phyloP scores from a whole-genome alignment of 2,888 invertebrate species.

The Caenorhabditis panamensis region DNA sequence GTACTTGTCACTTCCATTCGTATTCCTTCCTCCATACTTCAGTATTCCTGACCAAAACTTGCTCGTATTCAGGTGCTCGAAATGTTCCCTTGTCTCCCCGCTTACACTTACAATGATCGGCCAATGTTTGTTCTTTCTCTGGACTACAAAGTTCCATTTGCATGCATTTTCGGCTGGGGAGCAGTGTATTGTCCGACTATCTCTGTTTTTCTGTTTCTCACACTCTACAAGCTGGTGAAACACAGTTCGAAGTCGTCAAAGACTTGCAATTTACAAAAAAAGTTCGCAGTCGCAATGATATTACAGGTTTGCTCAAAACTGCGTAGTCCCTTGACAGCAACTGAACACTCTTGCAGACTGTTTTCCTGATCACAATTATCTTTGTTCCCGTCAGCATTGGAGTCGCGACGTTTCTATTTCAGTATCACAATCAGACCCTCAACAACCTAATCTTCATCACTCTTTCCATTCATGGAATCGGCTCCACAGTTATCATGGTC shows the following conservation, averaged over 20 bases:
- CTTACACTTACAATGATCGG: not conserved
- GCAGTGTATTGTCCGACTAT: not conserved
- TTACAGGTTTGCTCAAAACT: not conserved
- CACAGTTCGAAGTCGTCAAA: not conserved
- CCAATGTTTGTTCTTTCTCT: not conserved
- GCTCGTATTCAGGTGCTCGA: not conserved
- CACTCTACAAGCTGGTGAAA: not conserved
- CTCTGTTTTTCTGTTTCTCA: not conserved
- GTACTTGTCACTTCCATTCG: not conserved
- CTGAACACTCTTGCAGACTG: not conserved
- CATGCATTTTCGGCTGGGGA: too few species aligned
- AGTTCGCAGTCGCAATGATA: not conserved
- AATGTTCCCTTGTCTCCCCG: not conserved
- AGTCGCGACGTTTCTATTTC: not conserved
- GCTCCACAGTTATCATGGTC: slow-evolving; percentile 19
- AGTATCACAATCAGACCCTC: not conserved
- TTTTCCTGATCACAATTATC: not conserved
- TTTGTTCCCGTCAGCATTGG: not conserved
- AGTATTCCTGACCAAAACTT: slow-evolving; percentile 7
- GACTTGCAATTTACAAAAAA: not conserved
- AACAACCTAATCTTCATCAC: slow-evolving; percentile 12
- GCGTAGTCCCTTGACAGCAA: not conserved
- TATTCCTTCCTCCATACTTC: slow-evolving; percentile 31
- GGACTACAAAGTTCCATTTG: not conserved
- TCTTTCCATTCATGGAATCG: slow-evolving; percentile 13